Percentiles rank a stretch among this genome's conserved stretches.
Conservation (phyloP, 2,888 invertebrate genomes). For the Heliconius cydno region DNA sequence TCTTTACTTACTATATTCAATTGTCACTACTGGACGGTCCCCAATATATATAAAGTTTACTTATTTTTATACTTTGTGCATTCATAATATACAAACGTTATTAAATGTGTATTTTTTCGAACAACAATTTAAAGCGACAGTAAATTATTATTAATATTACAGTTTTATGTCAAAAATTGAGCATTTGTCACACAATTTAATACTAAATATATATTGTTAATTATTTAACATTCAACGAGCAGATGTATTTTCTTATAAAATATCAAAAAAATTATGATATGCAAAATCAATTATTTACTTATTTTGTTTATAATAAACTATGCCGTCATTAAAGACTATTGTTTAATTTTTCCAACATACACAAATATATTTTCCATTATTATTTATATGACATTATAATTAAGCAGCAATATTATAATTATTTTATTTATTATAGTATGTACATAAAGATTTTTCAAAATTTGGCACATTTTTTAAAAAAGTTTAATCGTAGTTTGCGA, state of each 20-base stretch:
- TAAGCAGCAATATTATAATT: neutral
- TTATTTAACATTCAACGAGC: neutral
- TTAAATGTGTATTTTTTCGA: neutral
- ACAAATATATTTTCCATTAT: neutral
- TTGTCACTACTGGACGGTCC: constrained; percentile 6
- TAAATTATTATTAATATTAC: neutral
- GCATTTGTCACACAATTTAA: neutral
- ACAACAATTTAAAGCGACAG: constrained; percentile 7
- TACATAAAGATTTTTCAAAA: constrained; percentile 17
- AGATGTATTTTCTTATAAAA: neutral
- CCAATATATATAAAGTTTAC: neutral
- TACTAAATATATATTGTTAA: neutral
- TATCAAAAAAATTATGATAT: constrained; percentile 12
- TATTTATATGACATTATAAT: neutral
- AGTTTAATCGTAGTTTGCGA: constrained; percentile 2
- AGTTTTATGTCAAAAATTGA: constrained; percentile 12
- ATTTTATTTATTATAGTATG: neutral
- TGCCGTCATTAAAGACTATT: neutral
- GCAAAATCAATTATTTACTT: neutral
- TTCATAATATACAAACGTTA: neutral
- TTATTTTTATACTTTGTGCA: neutral
- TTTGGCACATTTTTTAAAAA: constrained; percentile 7
- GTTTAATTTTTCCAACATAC: neutral
- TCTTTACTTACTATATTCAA: neutral
- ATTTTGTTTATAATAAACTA: neutral